Base-by-base conservation (phyloP, 2,797 vertebrate genomes). In the Oceanodroma leucorhoa region DNA sequence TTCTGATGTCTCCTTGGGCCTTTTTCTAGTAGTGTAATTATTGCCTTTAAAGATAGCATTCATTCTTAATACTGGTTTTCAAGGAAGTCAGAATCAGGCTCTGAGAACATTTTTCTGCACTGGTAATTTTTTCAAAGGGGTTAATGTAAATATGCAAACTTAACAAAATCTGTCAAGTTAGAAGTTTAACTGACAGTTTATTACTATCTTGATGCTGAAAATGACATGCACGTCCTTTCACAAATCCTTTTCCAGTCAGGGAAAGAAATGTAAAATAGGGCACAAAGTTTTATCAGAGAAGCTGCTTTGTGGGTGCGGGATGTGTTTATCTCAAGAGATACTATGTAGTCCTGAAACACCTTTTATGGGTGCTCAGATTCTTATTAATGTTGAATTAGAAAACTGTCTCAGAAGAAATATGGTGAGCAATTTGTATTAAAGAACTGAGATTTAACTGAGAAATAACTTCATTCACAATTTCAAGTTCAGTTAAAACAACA, bases 131-230 rank as follows among this genome's bases (percentile, higher is more conserved):
- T 75, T 54, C 10, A 34, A 77, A 84, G 9, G 5, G 2, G 3
- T 64, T 84, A 46, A 43, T 71, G 13, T 26, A 61, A 69, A 76
- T 69, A 77, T 12, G 38, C n/a, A 20, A 83, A 94, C 69, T 65
- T 88, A 73, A 79, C 83, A 93, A 94, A 96, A 91, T 84, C 18
- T 85, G 66, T 36, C 55, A 29, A 23, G 54, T 72, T 71, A 67
- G 40, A 46, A 51, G 48, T 24, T 55, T 70, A 38, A 55, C 20
- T 62, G 65, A 27, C 32, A 81, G 34, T 89, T 94, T 95, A 88
- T 90, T 92, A 72, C 55, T 96, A 57, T 86, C 61, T 90, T 87
- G 73, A 85, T 90, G 92, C 65, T 87, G 55, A 84, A 87, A 90
- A 96, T 81, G 92, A 89, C 58, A 82, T 75, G 41, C 29, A 27